Conservation (phyloP, 2,888 invertebrate species). For the Agrotis clavis region DNA sequence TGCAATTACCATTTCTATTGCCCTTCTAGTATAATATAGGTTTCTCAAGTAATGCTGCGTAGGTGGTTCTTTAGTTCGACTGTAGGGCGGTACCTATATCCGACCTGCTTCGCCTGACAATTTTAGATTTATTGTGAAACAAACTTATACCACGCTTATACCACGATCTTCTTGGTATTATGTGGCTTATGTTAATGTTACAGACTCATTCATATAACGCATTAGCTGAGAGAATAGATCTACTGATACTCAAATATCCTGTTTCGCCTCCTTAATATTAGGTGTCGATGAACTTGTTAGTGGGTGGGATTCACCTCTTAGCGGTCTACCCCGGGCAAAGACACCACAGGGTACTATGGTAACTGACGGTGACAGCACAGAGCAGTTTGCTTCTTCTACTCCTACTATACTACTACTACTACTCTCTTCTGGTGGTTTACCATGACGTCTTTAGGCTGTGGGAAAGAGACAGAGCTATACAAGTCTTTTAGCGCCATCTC, state of each 20-base stretch:
- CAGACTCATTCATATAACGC: neutral
- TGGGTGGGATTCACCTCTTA: too few relatives aligned
- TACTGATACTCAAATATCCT: neutral
- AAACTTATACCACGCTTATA: neutral
- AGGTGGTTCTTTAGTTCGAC: slow-evolving; percentile 25
- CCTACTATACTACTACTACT: too few relatives aligned
- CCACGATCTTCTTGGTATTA: neutral
- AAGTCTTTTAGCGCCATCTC: too few relatives aligned
- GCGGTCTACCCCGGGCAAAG: too few relatives aligned
- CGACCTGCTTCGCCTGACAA: neutral
- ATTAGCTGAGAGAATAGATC: neutral
- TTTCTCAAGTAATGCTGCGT: slow-evolving; percentile 34
- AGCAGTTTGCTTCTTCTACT: too few relatives aligned
- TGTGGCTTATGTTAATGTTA: neutral
- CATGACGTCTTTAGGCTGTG: too few relatives aligned
- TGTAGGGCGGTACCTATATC: neutral
- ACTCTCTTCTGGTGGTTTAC: too few relatives aligned
- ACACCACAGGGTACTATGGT: too few relatives aligned
- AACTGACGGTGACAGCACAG: too few relatives aligned
- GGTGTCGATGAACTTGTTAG: too few relatives aligned
- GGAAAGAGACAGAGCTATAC: too few relatives aligned
- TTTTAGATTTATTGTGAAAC: slow-evolving; percentile 32
- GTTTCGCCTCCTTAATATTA: too few relatives aligned
- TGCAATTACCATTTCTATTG: neutral
- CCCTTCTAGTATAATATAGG: slow-evolving; percentile 6